Percentiles rank a stretch among this genome's conserved stretches.
phyloP scores from a whole-genome alignment of 2,113 vertebrate species.

The Ochotona curzoniae region DNA sequence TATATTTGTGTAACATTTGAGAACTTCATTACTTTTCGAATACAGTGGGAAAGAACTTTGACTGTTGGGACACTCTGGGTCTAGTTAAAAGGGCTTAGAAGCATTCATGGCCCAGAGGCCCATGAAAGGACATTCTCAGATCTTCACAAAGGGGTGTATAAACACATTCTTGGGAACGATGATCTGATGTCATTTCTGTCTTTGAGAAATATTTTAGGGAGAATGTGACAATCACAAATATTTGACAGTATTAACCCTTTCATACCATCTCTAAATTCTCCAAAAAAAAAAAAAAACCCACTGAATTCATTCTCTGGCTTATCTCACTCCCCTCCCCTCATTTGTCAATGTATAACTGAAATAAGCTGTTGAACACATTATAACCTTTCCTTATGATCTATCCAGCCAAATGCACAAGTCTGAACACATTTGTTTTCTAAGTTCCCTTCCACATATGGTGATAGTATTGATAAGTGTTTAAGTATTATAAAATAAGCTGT shows the following conservation, averaged over 20 bases:
- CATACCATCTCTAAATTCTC: not conserved
- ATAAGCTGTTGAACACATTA: too few relatives aligned
- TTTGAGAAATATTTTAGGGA: not conserved
- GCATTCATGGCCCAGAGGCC: not conserved
- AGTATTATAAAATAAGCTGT: not conserved
- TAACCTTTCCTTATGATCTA: too few relatives aligned
- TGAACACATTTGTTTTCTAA: too few relatives aligned
- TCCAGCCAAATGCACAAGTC: not conserved
- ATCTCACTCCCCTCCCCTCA: not conserved
- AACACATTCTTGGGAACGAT: too few relatives aligned
- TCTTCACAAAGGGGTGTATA: not conserved
- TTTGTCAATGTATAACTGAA: too few relatives aligned
- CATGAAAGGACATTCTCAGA: not conserved
- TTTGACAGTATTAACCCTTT: not conserved
- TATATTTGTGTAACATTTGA: not conserved
- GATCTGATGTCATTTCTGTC: not conserved
- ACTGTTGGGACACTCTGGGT: not conserved
- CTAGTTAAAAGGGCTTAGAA: not conserved
- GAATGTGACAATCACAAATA: not conserved
- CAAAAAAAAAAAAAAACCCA: not conserved
- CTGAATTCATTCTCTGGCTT: not conserved
- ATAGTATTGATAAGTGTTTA: not conserved
- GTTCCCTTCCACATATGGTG: too few relatives aligned
- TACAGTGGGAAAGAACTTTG: not conserved
- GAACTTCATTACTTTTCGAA: not conserved